A percentile compares a stretch with the other conserved stretches of the same genome.
Evolutionary conservation across 2,113 vertebrate species (phyloP).

Genomic region (Accipiter cooperii): DNA sequence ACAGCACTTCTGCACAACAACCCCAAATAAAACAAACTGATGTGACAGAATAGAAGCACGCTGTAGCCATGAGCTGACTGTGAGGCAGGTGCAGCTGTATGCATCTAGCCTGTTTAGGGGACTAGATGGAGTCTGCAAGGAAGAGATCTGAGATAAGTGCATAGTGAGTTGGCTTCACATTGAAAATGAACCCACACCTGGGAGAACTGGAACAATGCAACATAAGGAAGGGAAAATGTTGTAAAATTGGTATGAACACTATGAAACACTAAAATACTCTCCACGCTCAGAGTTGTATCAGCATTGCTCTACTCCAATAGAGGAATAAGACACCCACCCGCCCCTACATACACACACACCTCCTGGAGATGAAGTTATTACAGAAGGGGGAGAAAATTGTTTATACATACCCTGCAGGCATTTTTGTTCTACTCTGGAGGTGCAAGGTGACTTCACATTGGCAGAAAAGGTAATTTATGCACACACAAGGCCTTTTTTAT

Average conservation of each 20-base stretch:
- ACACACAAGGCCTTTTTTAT: neutral
- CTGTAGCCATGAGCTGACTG: neutral
- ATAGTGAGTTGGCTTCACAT: neutral
- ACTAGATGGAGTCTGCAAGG: neutral
- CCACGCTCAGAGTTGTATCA: neutral
- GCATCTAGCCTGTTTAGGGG: neutral
- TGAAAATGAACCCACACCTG: neutral
- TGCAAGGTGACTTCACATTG: neutral
- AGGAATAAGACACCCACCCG: neutral
- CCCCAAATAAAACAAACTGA: neutral
- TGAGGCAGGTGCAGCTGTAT: neutral
- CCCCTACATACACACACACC: neutral
- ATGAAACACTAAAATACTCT: neutral
- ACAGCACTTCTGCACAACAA: neutral
- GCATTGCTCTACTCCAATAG: neutral
- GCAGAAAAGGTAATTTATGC: neutral
- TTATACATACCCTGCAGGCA: neutral
- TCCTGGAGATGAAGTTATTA: neutral
- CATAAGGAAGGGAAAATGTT: neutral
- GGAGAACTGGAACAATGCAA: neutral
- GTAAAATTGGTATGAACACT: neutral
- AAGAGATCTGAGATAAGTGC: neutral
- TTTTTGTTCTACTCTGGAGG: neutral
- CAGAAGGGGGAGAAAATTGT: neutral
- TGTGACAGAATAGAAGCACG: neutral